Base-by-base conservation (phyloP, 2,113 vertebrate species). In the Passer montanus region DNA sequence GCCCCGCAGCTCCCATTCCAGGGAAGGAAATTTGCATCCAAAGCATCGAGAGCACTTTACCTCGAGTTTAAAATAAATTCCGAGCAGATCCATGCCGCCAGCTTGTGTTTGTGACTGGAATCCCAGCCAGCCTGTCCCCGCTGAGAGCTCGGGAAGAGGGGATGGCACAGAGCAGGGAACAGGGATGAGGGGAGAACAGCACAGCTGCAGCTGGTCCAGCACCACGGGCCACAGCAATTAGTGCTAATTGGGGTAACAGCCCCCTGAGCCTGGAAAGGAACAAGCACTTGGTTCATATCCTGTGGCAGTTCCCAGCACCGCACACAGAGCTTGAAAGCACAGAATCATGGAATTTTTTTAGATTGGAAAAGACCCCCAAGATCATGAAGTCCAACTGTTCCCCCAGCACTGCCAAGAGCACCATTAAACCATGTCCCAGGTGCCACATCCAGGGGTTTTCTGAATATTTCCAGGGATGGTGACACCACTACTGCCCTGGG, bases 91-190 rank as follows among this genome's bases (percentile, higher is more conserved):
- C 84, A 49, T 44, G 87, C 84, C 47, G 75, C 84, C 81, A 69
- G 87, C 95, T 91, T 50, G 94, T 17, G 94, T 76, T 12, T 84
- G 94, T 59, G 91, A 82, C 87, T 30, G 62, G 95, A 95, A 95
- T 88, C 91, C 93, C 89, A 94, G 94, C 19, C 87, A 66, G 63
- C 63, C 13, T 10, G 52, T n/a, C 67, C 81, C 44, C 76, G 7
- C 66, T 0, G 3, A 28, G 67, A 53, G 89, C 69, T 18, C 2
- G 1, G 50, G 43, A 24, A 52, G 59, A 50, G 68, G 44, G 7
- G 76, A 43, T 5, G 31, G 80, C 58, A 31, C 10, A 2, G 66
- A 31, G 84, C 50, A 41, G 41, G 68, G 80, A 63, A 33, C 64
- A 15, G 64, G 80, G 64, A 63, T 16, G 31, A 75, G 35, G 70